phyloP scores from a whole-genome alignment of 2,113 vertebrate species.

The Limanda limanda region DNA sequence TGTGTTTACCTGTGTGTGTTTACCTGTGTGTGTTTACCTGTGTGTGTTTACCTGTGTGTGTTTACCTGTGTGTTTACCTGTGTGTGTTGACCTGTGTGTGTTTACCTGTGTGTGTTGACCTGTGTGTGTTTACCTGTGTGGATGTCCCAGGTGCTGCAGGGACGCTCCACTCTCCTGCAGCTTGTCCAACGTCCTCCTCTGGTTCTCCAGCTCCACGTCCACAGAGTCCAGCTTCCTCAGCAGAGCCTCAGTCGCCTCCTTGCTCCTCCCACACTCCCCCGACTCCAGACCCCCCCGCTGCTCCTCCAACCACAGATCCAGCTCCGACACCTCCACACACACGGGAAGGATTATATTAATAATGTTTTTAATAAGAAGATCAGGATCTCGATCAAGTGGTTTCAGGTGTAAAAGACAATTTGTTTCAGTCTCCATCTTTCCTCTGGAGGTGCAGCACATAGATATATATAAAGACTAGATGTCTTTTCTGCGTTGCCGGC shows the following conservation, averaged over 20 bases:
- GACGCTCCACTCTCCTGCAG: conserved; percentile 79
- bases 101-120: too few species aligned
- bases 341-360: too few species aligned
- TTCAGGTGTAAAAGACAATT: too few species aligned
- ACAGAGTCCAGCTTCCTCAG: conserved; percentile 85
- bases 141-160: conserved; percentile 80
- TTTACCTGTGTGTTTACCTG: too few species aligned
- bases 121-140: conserved; percentile 81
- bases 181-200: conserved; percentile 71
- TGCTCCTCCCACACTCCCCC: conserved; percentile 84
- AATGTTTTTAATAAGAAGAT: not conserved
- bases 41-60: too few species aligned
- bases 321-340: conserved; percentile 84
- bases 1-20: too few species aligned
- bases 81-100: too few species aligned
- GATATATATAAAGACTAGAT: too few species aligned
- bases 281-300: conserved; percentile 77
- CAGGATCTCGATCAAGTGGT: not conserved
- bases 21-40: too few species aligned
- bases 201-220: conserved; percentile 85
- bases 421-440: too few species aligned
- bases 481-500: too few species aligned
- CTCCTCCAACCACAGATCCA: conserved; percentile 87
- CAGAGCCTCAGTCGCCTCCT: conserved; percentile 83
- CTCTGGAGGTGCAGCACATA: too few species aligned